Conservation (phyloP, 2,113 vertebrate species). For the Speoplatyrhinus poulsoni region DNA sequence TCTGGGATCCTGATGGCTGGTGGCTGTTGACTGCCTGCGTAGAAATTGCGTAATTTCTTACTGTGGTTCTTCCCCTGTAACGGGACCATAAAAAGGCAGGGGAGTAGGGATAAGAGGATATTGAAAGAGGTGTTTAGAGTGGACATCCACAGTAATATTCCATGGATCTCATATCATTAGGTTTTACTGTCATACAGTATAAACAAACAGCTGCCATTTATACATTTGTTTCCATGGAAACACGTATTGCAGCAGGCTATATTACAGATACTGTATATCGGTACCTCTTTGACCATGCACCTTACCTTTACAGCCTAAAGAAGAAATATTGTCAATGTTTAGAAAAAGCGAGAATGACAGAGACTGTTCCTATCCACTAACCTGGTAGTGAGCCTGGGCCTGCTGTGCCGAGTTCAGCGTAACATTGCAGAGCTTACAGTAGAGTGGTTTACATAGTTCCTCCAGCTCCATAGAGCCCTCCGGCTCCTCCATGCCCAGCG, state of each 20-base stretch:
- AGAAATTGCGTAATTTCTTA: conserved; percentile 96
- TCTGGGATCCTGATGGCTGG: conserved; percentile 87
- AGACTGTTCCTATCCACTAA: conserved; percentile 57
- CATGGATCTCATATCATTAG: background rate
- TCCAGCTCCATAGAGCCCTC: conserved; percentile 89
- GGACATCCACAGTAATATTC: background rate
- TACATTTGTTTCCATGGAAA: too few relatives aligned
- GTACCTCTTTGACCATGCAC: background rate
- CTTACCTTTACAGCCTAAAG: too few relatives aligned
- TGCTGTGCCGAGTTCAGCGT: conserved; percentile 97
- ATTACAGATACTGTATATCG: background rate
- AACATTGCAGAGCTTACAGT: conserved; percentile 98
- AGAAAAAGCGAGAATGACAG: background rate
- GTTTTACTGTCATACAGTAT: background rate
- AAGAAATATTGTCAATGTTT: background rate
- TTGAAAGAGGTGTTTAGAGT: background rate
- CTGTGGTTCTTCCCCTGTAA: conserved; percentile 97
- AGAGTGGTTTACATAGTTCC: conserved; percentile 96
- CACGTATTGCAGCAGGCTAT: too few relatives aligned
- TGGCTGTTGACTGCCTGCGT: conserved; percentile 92
- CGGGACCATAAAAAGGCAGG: conserved; percentile 4
- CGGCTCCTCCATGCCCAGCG: conserved; percentile 78
- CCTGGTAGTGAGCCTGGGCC: conserved; percentile 98
- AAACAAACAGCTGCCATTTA: background rate
- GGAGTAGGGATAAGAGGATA: background rate